Evolutionary conservation across 2,888 invertebrate genomes (phyloP).

Genomic region (Dasysyrphus albostriatus): DNA sequence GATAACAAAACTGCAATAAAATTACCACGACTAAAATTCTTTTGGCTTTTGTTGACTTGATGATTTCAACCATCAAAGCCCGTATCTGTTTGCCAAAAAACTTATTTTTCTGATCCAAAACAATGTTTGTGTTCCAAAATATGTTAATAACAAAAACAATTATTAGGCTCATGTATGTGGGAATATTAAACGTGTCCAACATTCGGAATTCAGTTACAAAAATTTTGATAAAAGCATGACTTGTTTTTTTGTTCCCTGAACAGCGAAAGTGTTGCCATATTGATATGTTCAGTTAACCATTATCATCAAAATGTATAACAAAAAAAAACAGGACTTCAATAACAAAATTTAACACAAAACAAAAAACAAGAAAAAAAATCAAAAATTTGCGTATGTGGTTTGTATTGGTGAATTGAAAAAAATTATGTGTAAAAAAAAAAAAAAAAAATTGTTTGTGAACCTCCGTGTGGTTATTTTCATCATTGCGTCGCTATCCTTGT

Average conservation of each 20-base stretch:
- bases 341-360: conserved; percentile 36
- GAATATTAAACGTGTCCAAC: too few relatives aligned
- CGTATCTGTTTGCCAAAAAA: too few relatives aligned
- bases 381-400: conserved; percentile 59
- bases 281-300: neutral
- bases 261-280: neutral
- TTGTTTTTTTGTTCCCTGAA: neutral
- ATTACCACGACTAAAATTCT: too few relatives aligned
- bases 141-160: too few relatives aligned
- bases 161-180: neutral
- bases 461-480: conserved; percentile 59
- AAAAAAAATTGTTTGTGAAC: conserved; percentile 7
- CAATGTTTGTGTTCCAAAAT: too few relatives aligned
- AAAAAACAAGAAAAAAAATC: too few relatives aligned
- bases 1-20: too few relatives aligned
- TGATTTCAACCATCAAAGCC: too few relatives aligned
- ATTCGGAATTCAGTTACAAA: too few relatives aligned
- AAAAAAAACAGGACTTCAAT: neutral
- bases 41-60: too few relatives aligned
- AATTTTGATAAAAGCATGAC: too few relatives aligned
- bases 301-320: neutral
- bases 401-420: conserved; percentile 34
- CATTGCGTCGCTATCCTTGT: conserved; percentile 50
- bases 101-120: too few relatives aligned
- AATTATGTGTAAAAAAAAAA: conserved; percentile 5